Conservation (phyloP, 2,113 vertebrate genomes). For the Opisthocomus hoazin region DNA sequence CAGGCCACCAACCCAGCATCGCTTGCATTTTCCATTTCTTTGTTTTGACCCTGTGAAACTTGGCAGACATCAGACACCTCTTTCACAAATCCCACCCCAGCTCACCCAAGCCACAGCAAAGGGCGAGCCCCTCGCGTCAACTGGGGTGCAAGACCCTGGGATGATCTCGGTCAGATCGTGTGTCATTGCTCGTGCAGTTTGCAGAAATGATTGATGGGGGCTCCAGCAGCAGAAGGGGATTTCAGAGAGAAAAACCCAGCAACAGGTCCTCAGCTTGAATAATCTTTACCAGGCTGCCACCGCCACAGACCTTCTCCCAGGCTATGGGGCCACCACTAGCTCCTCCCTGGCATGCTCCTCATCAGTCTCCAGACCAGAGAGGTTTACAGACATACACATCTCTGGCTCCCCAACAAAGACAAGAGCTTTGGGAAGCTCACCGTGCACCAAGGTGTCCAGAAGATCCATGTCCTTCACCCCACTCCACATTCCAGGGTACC, state of each 20-base stretch:
- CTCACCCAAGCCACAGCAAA: background rate
- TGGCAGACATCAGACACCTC: background rate
- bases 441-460: background rate
- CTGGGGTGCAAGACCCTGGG: background rate
- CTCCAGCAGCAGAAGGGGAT: background rate
- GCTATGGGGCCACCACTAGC: background rate
- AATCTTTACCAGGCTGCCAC: background rate
- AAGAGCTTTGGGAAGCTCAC: background rate
- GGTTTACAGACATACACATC: background rate
- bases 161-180: accelerated
- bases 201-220: accelerated
- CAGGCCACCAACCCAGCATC: background rate
- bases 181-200: background rate
- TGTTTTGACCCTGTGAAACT: background rate
- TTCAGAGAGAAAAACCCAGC: background rate
- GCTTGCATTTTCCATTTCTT: background rate
- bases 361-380: background rate
- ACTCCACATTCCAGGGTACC: background rate
- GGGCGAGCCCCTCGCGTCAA: accelerated
- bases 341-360: background rate
- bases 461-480: background rate
- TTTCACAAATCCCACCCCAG: background rate
- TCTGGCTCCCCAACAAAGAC: background rate
- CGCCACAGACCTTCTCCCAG: background rate
- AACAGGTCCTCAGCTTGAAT: background rate